These are phyloP conservation scores for Melanaphis sacchari DNA, from an alignment of 1,140 invertebrate genomes.

Conservation along the genomic window DNA sequence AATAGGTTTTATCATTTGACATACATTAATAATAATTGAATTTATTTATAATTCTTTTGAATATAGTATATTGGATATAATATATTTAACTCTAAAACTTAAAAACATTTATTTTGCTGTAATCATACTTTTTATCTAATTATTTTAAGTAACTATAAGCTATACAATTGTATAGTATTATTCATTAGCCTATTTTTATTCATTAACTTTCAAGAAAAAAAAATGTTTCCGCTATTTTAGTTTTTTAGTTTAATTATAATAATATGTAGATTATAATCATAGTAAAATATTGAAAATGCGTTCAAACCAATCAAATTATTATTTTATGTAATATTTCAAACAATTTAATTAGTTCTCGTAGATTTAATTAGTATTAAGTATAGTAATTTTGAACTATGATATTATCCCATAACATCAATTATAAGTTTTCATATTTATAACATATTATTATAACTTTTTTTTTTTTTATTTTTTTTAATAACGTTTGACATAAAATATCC, in stretches of 20 bases:
- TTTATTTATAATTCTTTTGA: background rate
- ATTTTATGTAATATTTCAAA: background rate
- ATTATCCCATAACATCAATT: background rate
- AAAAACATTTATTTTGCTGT: background rate
- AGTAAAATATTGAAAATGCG: background rate
- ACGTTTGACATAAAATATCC: background rate
- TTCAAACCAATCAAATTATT: background rate
- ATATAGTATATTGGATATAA: background rate
- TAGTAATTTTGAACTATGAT: background rate
- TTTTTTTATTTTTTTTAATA: background rate
- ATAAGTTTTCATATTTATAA: slow-evolving; percentile 4
- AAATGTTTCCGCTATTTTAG: background rate
- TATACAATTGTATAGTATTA: background rate
- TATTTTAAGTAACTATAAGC: too few species aligned
- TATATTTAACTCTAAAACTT: background rate
- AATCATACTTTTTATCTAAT: too few species aligned
- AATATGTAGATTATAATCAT: background rate
- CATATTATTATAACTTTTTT: background rate
- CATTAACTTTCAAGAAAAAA: background rate
- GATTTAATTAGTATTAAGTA: background rate
- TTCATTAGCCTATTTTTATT: background rate
- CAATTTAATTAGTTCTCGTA: background rate
- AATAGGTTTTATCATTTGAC: background rate
- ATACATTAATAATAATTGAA: background rate
- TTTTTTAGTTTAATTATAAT: background rate